Evolutionary conservation across 2,113 vertebrate species (phyloP).

Genomic region (Synchiropus splendidus): DNA sequence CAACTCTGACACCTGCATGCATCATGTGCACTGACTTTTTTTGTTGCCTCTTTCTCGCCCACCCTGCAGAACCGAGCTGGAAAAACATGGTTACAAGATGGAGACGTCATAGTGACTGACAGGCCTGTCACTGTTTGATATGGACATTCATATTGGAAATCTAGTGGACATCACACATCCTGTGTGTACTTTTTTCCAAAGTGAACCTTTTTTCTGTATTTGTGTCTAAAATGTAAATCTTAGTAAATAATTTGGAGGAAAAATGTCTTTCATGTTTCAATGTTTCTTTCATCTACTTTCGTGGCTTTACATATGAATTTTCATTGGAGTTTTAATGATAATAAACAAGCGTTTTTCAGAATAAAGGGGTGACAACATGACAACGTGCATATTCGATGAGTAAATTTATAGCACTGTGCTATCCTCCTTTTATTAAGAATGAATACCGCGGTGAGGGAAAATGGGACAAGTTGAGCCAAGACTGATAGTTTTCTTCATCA

Average conservation of each 20-base stretch:
- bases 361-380: too few relatives aligned
- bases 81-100: slow-evolving; percentile 99
- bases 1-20: slow-evolving; percentile 48
- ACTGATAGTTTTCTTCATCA: too few relatives aligned
- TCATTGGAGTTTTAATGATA: too few relatives aligned
- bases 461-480: too few relatives aligned
- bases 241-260: slow-evolving; percentile 40
- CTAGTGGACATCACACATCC: slow-evolving; percentile 4
- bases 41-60: slow-evolving; percentile 39
- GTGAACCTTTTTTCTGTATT: slow-evolving; percentile 21
- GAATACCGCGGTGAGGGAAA: too few relatives aligned
- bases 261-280: slow-evolving; percentile 3
- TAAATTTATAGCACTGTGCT: too few relatives aligned
- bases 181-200: slow-evolving; percentile 23
- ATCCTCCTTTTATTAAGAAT: too few relatives aligned
- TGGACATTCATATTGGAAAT: slow-evolving; percentile 43
- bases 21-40: slow-evolving; percentile 53
- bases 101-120: slow-evolving; percentile 82
- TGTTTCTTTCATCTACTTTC: slow-evolving; percentile 8
- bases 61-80: slow-evolving; percentile 84
- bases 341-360: too few relatives aligned
- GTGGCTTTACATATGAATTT: too few relatives aligned
- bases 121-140: slow-evolving; percentile 8
- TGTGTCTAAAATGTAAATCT: slow-evolving; percentile 33
- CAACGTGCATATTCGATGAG: too few relatives aligned